These are phyloP conservation scores for Lycocerus yunnanus DNA, from an alignment of 2,888 invertebrate species.

Conservation along the genomic window DNA sequence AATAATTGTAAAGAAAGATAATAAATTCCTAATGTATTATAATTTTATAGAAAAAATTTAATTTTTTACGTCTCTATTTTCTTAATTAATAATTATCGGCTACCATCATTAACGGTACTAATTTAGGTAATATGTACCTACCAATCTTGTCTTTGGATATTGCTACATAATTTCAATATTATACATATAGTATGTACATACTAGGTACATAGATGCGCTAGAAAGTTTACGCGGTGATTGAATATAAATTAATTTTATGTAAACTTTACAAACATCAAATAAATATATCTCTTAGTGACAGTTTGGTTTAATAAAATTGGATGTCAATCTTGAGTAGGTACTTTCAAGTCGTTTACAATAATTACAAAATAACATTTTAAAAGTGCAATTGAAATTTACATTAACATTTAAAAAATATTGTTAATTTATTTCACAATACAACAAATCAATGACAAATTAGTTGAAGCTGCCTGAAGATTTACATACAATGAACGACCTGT, in stretches of 20 bases:
- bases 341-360: neutral
- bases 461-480: neutral
- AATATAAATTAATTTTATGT: neutral
- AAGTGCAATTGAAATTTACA: conserved; percentile 2
- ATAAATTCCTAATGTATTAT: no score
- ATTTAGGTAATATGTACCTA: no score
- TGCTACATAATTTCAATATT: neutral
- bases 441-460: neutral
- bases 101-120: no score
- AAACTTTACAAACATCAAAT: neutral
- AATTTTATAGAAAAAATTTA: neutral
- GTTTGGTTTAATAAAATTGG: neutral
- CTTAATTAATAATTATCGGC: no score
- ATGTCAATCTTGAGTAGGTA: neutral
- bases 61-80: neutral
- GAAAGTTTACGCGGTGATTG: neutral
- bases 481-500: neutral
- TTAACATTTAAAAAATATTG: neutral
- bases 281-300: neutral
- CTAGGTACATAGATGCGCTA: neutral
- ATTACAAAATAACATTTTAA: neutral
- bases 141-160: neutral
- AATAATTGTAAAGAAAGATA: conserved; percentile 10
- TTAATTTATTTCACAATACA: conserved; percentile 1
- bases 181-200: no score